Base-by-base conservation (phyloP, 2,888 invertebrate species). In the Scrobipalpa costella region DNA sequence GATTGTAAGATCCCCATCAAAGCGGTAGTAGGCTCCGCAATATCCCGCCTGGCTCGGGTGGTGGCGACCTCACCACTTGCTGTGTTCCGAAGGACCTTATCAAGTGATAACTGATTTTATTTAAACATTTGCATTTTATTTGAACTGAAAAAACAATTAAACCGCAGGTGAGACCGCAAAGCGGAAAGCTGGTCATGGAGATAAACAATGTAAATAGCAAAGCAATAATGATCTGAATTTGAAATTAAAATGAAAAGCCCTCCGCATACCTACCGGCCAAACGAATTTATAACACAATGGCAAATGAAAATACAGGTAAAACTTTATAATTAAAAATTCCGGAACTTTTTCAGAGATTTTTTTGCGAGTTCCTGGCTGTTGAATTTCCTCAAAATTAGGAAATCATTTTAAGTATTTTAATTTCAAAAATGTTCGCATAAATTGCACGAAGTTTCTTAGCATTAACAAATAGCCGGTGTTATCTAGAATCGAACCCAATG, bases 141-240 rank as follows among this genome's bases (percentile, higher is more conserved):
- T n/a, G n/a, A n/a, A n/a, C n/a, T n/a, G n/a, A n/a, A 27, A 27
- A 27, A 27, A 27, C 2, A 27, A 27, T 27, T 27, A 27, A 27
- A 27, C 27, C 27, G 27, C 55, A 7, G n/a, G 11, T 33, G 21
- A 55, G 33, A 33, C 55, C 55, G 11, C 55, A 27, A 27, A 13
- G 55, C 8, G 33, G 13, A 33, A 55, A 27, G 33, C 27, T 33
- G 33, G 33, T 55, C 55, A 55, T 11, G 33, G 21, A 13, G 7
- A 33, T 33, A 55, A 58, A 40, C 40, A 59, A 59, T 21, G 44
- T 9, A 21, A 59, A 59, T 36, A 19, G 58, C 44, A 59, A 59
- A 19, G 58, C 44, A 59, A 59, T 21, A 59, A 57, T 34, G 55
- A 55, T 58, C 58, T 13, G 19, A 38, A 58, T 59, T 59, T 59